A percentile compares a stretch with the other conserved stretches of the same genome.
Conservation (phyloP, 2,888 invertebrate species). For the Agrochola circellaris region DNA sequence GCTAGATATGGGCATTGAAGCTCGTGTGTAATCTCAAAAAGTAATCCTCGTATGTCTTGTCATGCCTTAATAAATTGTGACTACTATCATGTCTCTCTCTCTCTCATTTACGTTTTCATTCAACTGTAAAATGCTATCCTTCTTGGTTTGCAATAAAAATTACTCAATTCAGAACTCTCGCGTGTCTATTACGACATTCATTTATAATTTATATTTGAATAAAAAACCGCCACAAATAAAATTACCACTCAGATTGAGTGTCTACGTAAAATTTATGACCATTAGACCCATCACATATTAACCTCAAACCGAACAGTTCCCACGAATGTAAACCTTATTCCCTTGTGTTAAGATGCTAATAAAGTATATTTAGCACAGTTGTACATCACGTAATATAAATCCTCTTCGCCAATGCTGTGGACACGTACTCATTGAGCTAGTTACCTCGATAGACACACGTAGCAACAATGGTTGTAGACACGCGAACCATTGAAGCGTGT, state of each 20-base stretch:
- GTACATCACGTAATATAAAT: conserved; percentile 68
- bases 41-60: not conserved
- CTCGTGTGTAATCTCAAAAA: not conserved
- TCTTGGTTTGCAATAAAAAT: conserved; percentile 29
- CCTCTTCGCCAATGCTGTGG: conserved; percentile 64
- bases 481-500: conserved; percentile 57
- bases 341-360: conserved; percentile 47
- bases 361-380: conserved; percentile 51
- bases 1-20: not conserved
- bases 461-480: conserved; percentile 19
- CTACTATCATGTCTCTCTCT: not conserved
- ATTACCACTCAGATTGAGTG: conserved; percentile 58
- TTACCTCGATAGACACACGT: conserved; percentile 40
- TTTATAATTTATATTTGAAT: conserved; percentile 42
- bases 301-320: conserved; percentile 24
- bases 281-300: conserved; percentile 49
- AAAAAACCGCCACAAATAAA: conserved; percentile 57
- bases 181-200: conserved; percentile 43
- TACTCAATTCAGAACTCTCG: conserved; percentile 20
- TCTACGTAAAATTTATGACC: conserved; percentile 57
- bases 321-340: conserved; percentile 49
- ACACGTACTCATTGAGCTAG: conserved; percentile 63
- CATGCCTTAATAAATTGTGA: not conserved
- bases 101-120: not conserved
- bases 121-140: not conserved